A percentile compares a stretch with the other conserved stretches of the same genome.
phyloP scores from a whole-genome alignment of 2,113 vertebrate species.

The Microtus ochrogaster region DNA sequence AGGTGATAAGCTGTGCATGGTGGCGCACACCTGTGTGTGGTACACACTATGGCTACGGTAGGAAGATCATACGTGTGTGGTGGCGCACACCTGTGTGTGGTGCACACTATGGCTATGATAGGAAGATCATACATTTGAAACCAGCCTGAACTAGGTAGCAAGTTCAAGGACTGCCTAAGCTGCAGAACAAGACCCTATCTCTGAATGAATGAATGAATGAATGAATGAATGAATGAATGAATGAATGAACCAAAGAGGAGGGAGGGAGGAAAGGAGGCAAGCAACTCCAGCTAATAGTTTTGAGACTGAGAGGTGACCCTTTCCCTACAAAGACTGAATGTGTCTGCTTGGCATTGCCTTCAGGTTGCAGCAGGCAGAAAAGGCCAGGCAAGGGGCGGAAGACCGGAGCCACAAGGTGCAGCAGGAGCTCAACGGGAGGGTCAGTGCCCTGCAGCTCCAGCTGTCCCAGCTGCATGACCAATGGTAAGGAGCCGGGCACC shows the following conservation, averaged over 20 bases:
- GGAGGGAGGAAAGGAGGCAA: no score
- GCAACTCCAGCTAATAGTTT: neutral
- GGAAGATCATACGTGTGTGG: neutral
- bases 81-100: neutral
- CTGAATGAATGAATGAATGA: no score
- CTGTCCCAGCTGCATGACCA: conserved; percentile 91
- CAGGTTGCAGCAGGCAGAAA: conserved; percentile 92
- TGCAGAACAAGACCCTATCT: neutral
- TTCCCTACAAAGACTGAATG: neutral
- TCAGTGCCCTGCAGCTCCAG: conserved; percentile 89
- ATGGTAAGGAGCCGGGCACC: conserved; percentile 84
- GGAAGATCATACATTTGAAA: neutral
- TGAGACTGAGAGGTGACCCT: neutral
- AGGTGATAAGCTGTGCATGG: neutral
- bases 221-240: no score
- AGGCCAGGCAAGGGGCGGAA: conserved; percentile 87
- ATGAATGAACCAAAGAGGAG: no score
- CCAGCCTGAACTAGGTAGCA: neutral
- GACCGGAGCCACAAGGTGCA: conserved; percentile 90
- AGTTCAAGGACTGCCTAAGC: neutral
- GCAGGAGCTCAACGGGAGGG: conserved; percentile 89
- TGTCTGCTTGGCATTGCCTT: neutral
- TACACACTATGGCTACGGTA: neutral
- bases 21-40: neutral
- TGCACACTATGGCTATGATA: neutral